phyloP scores from a whole-genome alignment of 2,888 invertebrate species.

The Polymixis lichenea region DNA sequence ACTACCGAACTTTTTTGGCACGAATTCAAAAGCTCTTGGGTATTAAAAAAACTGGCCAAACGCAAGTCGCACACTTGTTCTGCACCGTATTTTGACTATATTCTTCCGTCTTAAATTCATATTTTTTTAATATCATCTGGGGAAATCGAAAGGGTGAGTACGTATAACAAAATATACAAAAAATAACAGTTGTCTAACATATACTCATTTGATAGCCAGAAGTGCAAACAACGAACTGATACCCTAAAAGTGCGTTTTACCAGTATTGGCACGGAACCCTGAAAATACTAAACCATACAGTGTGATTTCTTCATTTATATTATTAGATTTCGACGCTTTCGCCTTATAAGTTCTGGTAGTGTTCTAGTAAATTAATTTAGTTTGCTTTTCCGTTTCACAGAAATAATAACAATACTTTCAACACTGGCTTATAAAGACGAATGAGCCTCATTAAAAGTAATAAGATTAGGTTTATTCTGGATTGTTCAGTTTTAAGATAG shows the following conservation, averaged over 20 bases:
- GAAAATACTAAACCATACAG: conserved; percentile 2
- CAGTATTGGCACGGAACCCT: neutral
- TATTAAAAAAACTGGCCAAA: conserved; percentile 30
- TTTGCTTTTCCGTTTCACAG: neutral
- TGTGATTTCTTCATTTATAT: conserved; percentile 43
- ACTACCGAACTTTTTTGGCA: conserved; percentile 77
- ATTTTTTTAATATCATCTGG: no score
- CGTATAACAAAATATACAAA: neutral
- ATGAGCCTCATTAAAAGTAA: conserved; percentile 1
- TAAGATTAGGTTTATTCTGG: no score
- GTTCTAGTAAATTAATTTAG: conserved; percentile 37
- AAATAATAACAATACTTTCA: conserved; percentile 9
- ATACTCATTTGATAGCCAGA: neutral
- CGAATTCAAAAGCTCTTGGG: conserved; percentile 62
- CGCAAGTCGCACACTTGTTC: neutral
- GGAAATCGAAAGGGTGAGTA: no score
- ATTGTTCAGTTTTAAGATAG: conserved; percentile 1
- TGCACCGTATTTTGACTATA: neutral
- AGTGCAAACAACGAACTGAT: neutral
- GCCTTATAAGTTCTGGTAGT: conserved; percentile 28
- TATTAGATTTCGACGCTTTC: conserved; percentile 26
- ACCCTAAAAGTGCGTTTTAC: no score
- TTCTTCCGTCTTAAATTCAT: no score
- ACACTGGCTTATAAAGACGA: neutral
- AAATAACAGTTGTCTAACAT: neutral